Base-by-base conservation (phyloP, 2,888 invertebrate species). In the Chirona hameri region DNA sequence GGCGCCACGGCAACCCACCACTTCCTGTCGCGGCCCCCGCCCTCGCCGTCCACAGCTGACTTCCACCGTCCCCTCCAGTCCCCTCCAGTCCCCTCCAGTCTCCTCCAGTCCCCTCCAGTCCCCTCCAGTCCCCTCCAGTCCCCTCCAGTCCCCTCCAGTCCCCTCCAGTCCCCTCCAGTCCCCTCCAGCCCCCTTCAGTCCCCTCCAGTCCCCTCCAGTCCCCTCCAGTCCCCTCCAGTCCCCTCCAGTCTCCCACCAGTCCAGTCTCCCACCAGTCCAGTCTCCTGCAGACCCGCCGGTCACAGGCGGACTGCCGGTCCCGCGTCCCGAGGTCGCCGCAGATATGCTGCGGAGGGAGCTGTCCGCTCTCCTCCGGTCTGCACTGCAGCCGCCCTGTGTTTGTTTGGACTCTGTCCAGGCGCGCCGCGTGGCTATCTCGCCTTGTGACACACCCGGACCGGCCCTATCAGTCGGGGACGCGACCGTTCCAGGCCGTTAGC, bases 391-490 rank as follows among this genome's bases (percentile, higher is more conserved):
- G 52, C 12, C 18, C 52, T 60, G 60, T 72, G 72, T 72, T 72
- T 72, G 72, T 72, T 72, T 72, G 72, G 72, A 72, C 72, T 72
- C 31, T 10, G 72, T 72, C 31, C 31, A 31, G 72, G 18, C 14
- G 72, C 15, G 3, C 72, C 27, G 14, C 9, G n/a, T 14, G 69
- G 9, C 69, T 29, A 69, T 69, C 69, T 60, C 10, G 27, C 4
- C 24, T 18, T 12, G 60, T 7, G 60, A 60, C 60, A 21, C 24
- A 60, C 18, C 21, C 60, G 21, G 4, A 60, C 7, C 21, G 60
- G 7, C 65, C 4, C 65, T 65, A 65, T 65, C 65, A 65, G 65
- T 18, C 65, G n/a, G 65, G 2, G n/a, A 65, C n/a, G n/a, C 65
- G 24, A 12, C 60, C 60, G 24, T 24, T 65, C 65, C 65, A 65